Conservation (phyloP, 1,140 invertebrate genomes). For the Drosophila pseudoobscura region DNA sequence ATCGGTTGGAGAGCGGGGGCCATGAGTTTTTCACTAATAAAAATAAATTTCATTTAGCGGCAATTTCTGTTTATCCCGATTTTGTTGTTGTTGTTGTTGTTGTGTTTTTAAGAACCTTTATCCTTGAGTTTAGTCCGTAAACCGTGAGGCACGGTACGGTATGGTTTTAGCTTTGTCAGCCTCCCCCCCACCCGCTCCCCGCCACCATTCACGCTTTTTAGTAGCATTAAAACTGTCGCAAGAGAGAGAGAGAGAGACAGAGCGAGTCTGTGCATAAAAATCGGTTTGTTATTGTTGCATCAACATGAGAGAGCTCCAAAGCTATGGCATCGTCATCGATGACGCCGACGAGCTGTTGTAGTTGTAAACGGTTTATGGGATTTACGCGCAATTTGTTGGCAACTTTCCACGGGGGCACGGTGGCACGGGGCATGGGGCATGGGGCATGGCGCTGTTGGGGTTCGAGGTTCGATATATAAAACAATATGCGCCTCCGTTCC, state of each 20-base stretch:
- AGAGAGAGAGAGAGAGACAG: conserved; percentile 6
- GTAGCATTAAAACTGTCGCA: conserved; percentile 30
- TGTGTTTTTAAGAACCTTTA: conserved; percentile 54
- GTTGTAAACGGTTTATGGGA: conserved; percentile 82
- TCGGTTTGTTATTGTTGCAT: conserved; percentile 76
- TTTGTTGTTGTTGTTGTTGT: conserved; percentile 7
- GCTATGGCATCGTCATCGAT: conserved; percentile 61
- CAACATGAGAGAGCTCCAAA: conserved; percentile 6
- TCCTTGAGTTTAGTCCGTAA: conserved; percentile 35
- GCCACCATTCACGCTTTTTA: conserved; percentile 9
- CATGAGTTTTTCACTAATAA: conserved; percentile 54
- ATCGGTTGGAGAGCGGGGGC: conserved; percentile 28
- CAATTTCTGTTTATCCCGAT: conserved; percentile 20
- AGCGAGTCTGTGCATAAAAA: conserved; percentile 70
- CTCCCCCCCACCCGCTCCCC: background rate
- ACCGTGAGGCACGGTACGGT: conserved; percentile 18
- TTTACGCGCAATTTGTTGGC: conserved; percentile 80
- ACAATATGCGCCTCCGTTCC: conserved; percentile 55
- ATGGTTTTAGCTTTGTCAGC: conserved; percentile 70
- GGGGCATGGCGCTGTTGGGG: background rate
- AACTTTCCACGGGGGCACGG: conserved; percentile 66
- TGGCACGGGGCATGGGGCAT: conserved; percentile 25
- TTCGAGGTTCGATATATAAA: conserved; percentile 55
- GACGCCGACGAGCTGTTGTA: conserved; percentile 69
- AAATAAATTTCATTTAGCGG: conserved; percentile 71